phyloP scores from a whole-genome alignment of 2,113 vertebrate genomes.

The Notechis scutatus region DNA sequence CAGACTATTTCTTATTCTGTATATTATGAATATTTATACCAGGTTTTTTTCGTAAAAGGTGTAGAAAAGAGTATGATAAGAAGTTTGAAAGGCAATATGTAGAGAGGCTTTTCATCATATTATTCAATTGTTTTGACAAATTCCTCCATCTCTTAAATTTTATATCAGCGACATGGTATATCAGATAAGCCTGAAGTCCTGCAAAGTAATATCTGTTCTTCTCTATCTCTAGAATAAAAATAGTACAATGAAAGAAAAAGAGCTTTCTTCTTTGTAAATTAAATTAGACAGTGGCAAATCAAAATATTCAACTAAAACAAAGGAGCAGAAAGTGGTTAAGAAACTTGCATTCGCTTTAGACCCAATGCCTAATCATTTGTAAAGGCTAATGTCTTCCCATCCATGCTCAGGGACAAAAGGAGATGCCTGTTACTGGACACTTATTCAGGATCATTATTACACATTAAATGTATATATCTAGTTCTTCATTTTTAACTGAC shows the following conservation, averaged over 20 bases:
- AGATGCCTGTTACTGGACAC: conserved; percentile 5
- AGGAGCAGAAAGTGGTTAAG: conserved; percentile 24
- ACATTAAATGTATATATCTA: conserved; percentile 6
- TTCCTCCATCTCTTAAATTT: not conserved
- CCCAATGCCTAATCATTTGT: conserved; percentile 28
- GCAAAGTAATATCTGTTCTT: conserved; percentile 30
- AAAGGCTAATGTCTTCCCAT: conserved; percentile 12
- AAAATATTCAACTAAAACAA: conserved; percentile 29
- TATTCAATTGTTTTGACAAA: not conserved
- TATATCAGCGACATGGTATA: conserved; percentile 20
- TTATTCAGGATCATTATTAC: not conserved
- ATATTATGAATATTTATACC: not conserved
- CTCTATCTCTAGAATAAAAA: conserved; percentile 56
- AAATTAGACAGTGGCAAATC: conserved; percentile 45
- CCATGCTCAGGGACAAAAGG: conserved; percentile 29
- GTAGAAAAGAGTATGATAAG: not conserved
- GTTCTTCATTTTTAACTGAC: not conserved
- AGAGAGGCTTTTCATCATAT: not conserved
- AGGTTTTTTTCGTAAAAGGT: not conserved
- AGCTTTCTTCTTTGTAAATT: conserved; percentile 47
- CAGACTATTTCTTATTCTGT: not conserved
- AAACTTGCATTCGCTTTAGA: conserved; percentile 20
- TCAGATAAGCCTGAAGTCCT: not conserved
- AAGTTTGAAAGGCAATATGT: not conserved
- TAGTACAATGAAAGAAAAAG: conserved; percentile 60